These are phyloP conservation scores for Morpho achilles DNA, from an alignment of 2,888 invertebrate genomes.

Conservation along the genomic window DNA sequence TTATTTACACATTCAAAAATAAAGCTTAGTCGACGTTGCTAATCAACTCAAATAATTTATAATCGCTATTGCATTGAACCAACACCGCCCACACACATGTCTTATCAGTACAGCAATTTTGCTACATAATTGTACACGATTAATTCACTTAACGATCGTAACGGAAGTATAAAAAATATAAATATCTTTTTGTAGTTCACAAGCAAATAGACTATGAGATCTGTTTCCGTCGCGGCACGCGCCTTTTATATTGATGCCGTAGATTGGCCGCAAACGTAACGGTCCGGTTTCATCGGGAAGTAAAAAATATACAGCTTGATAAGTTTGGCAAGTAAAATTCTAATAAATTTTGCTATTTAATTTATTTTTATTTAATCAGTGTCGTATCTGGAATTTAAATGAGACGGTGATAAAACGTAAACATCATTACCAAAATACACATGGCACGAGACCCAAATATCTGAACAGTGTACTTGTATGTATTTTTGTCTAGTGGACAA, in stretches of 20 bases:
- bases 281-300: slow-evolving; percentile 47
- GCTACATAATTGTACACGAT: not conserved
- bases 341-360: not conserved
- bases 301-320: slow-evolving; percentile 33
- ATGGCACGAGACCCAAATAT: no score
- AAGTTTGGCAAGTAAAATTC: not conserved
- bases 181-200: slow-evolving; percentile 9
- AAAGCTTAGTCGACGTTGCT: no score
- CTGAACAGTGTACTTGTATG: no score
- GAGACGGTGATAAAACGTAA: no score
- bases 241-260: slow-evolving; percentile 41
- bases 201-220: slow-evolving; percentile 17
- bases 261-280: slow-evolving; percentile 4
- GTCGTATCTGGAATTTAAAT: no score
- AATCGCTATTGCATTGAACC: no score
- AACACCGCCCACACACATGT: not conserved
- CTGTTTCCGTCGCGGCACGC: slow-evolving; percentile 43
- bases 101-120: not conserved
- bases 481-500: no score
- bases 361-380: not conserved
- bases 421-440: no score
- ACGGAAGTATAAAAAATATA: slow-evolving; percentile 4
- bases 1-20: no score
- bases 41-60: no score
- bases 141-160: slow-evolving; percentile 6